Percentiles rank a stretch among this genome's conserved stretches.
Conservation (phyloP, 2,113 vertebrate genomes). For the Pelecanoides urinatrix region DNA sequence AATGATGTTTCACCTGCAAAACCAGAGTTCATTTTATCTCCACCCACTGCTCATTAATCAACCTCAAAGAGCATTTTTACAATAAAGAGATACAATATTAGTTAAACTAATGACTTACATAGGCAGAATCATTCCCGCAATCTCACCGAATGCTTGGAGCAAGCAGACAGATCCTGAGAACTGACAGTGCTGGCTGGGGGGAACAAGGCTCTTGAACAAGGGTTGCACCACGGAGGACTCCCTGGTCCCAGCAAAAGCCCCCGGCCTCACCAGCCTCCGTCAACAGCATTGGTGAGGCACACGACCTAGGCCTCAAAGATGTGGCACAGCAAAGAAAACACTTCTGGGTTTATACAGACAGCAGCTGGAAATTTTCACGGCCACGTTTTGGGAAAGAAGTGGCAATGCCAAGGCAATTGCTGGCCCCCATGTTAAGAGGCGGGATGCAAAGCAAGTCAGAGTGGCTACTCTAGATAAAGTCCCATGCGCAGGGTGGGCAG, state of each 20-base stretch:
- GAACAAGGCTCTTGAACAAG: rapidly evolving
- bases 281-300: neutral
- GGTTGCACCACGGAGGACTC: neutral
- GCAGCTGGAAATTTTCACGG: rapidly evolving
- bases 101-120: constrained; percentile 50
- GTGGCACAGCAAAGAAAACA: neutral
- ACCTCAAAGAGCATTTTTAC: constrained; percentile 50
- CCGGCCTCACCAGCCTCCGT: neutral
- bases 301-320: rapidly evolving
- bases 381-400: neutral
- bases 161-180: constrained; percentile 30
- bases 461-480: neutral
- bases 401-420: neutral
- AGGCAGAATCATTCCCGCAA: neutral
- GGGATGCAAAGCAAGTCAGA: neutral
- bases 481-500: neutral
- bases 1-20: constrained; percentile 62
- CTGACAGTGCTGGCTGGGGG: rapidly evolving
- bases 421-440: neutral
- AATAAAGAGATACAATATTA: constrained; percentile 58
- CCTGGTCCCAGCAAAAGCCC: neutral
- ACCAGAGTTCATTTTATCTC: constrained; percentile 62
- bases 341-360: neutral
- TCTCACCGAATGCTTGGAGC: neutral
- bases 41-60: constrained; percentile 54